Conservation (phyloP, 2,113 vertebrate genomes). For the Tupaia tana region DNA sequence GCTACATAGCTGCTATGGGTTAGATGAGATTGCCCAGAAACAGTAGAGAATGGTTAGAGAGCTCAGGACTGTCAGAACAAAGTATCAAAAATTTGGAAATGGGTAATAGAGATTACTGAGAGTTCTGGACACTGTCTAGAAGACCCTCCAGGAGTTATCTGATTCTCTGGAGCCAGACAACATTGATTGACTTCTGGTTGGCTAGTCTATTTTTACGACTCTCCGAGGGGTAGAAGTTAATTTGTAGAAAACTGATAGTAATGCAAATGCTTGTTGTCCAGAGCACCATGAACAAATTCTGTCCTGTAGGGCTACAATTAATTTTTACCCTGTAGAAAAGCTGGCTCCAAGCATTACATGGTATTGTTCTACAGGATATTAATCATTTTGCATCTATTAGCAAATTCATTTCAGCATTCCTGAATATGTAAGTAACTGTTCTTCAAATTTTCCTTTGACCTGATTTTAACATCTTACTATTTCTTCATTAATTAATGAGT, state of each 20-base stretch:
- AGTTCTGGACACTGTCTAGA: not conserved
- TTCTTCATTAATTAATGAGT: conserved; percentile 44
- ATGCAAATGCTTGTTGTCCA: not conserved
- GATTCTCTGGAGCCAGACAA: not conserved
- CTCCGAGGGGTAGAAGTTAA: not conserved
- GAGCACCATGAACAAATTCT: not conserved
- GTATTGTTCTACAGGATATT: not conserved
- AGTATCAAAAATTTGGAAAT: not conserved
- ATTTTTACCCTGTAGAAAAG: conserved; percentile 8
- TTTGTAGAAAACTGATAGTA: conserved; percentile 9
- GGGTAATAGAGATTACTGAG: not conserved
- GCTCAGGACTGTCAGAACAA: not conserved
- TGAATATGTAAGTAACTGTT: not conserved
- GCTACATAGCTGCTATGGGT: not conserved
- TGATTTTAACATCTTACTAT: conserved; percentile 38
- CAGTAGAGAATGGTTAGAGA: not conserved
- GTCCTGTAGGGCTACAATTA: not conserved
- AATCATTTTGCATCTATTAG: conserved; percentile 9
- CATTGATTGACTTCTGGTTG: not conserved
- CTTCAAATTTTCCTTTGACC: conserved; percentile 41
- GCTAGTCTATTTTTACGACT: not conserved
- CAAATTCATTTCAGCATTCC: conserved; percentile 33
- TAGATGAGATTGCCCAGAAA: not conserved
- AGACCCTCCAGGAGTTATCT: not conserved
- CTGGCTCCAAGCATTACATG: not conserved